These are phyloP conservation scores for Turnix velox DNA, from an alignment of 2,113 vertebrate genomes.

Conservation along the genomic window DNA sequence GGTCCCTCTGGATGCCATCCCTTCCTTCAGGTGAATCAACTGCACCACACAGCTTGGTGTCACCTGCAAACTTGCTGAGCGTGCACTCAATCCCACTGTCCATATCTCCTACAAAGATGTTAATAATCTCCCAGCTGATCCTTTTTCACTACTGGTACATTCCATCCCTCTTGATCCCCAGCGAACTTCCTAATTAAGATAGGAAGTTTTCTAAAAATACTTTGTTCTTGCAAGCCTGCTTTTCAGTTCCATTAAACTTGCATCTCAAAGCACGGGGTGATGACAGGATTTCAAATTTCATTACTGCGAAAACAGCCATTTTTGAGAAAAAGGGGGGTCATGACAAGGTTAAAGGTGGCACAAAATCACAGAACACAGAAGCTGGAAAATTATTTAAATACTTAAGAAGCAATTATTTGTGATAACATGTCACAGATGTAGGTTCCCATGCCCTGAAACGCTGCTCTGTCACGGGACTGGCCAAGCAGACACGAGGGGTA, in stretches of 20 bases:
- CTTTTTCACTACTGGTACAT: background rate
- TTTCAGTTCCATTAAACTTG: background rate
- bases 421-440: background rate
- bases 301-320: background rate
- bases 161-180: background rate
- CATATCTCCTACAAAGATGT: too few relatives aligned
- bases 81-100: too few relatives aligned
- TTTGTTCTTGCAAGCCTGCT: background rate
- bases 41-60: too few relatives aligned
- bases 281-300: background rate
- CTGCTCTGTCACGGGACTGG: background rate
- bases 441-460: constrained; percentile 1
- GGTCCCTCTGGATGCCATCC: too few relatives aligned
- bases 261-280: background rate
- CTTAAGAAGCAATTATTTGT: background rate
- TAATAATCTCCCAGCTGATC: background rate
- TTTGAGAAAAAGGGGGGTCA: background rate
- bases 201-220: background rate
- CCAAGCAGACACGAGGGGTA: background rate
- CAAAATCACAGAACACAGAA: background rate
- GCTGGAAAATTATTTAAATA: background rate
- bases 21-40: too few relatives aligned
- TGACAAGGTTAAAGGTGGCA: background rate
- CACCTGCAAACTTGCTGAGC: too few relatives aligned
- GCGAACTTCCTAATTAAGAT: background rate